Evolutionary conservation across 2,888 invertebrate species (phyloP), one percentile per base, ranked within the genome.

Genomic region (Xylocampa areola): DNA sequence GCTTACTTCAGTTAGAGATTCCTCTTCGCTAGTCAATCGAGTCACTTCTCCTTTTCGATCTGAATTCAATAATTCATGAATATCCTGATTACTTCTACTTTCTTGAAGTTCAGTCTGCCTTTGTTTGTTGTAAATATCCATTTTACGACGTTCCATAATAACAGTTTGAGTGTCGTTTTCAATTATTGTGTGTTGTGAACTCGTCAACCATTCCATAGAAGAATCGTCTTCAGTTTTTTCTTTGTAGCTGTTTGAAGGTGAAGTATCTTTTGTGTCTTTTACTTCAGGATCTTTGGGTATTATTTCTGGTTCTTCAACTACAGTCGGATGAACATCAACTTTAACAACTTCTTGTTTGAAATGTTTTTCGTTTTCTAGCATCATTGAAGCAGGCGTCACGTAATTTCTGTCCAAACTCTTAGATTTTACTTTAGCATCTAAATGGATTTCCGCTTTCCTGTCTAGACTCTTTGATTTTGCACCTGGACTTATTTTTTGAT

Each of bases 391-490:
- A 19, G 94, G 91, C 16, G 91, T 92, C 2, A 95, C 92, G 73
- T 96, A 94, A 78, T 95, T 95, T 71, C 96, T 94, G 77, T 96
- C 96, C 13, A 96, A 90, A 73, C 96, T 96, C 79, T 96, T 96
- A 0, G 96, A 94, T 82, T 96, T 96, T 0, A 92, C 86, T 19
- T 94, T 94, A 0, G 95, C 88, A 59, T 94, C 94, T 30, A 95
- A 91, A 67, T 95, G 95, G 45, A 91, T 91, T 47, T 96, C 96
- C 0, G 88, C 92, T 52, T 95, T 95, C 77, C 95, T 94, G 68
- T 96, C 96, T 52, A 96, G 91, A 73, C 96, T 96, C 76, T 95
- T 96, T 0, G 96, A 96, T 68, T 96, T 96, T 0, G 95, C 94
- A 70, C 82, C 86, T 1, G 90, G 82, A 48, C 85, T 78, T 25